These are phyloP conservation scores for Agriotes lineatus DNA, from an alignment of 2,888 invertebrate species.

Conservation along the genomic window DNA sequence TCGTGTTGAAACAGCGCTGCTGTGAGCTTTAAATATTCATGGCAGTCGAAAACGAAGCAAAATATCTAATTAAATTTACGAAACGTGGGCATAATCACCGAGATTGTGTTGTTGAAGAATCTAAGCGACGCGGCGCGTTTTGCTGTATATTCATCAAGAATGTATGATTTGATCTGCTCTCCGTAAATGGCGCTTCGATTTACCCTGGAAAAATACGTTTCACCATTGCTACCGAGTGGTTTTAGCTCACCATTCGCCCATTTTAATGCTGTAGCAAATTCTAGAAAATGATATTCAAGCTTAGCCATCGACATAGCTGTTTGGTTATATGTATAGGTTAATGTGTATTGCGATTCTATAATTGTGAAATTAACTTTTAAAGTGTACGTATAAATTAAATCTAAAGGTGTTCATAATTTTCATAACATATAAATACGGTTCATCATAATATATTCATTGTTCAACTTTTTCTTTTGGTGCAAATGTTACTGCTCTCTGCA, in stretches of 20 bases:
- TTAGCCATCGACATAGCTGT: no score
- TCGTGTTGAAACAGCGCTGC: not conserved
- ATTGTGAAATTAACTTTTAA: no score
- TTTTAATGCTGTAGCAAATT: not conserved
- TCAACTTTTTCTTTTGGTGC: no score
- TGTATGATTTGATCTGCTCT: not conserved
- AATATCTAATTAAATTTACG: conserved; percentile 8
- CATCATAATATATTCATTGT: no score
- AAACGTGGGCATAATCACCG: not conserved
- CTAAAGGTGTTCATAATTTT: no score
- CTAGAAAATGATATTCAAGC: no score
- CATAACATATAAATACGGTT: no score
- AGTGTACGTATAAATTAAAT: no score
- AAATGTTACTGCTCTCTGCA: no score
- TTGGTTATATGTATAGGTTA: not conserved
- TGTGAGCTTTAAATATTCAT: not conserved
- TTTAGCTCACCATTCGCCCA: not conserved
- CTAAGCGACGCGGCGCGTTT: not conserved
- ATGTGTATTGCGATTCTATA: not conserved
- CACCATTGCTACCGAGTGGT: not conserved
- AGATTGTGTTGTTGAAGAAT: not conserved
- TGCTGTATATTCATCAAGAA: not conserved
- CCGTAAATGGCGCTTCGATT: not conserved
- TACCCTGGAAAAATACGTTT: not conserved
- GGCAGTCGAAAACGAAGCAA: conserved; percentile 8